phyloP scores from a whole-genome alignment of 2,797 vertebrate genomes.

The Anguilla megastoma region DNA sequence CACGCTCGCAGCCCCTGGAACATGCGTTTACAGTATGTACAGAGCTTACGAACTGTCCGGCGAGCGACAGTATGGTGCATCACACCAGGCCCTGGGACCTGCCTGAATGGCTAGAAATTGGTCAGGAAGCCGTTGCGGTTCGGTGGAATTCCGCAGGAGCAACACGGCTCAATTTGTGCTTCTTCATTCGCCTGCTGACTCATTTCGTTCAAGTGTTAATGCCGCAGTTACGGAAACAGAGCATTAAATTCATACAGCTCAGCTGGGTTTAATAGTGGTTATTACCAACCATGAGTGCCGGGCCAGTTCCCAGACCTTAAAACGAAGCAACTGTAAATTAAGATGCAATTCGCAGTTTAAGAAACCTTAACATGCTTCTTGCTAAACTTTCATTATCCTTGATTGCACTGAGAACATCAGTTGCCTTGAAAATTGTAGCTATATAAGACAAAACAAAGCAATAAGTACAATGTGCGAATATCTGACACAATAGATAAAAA shows the following conservation, averaged over 20 bases:
- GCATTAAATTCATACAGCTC: background rate
- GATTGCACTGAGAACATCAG: slow-evolving; percentile 27
- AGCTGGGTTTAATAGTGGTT: background rate
- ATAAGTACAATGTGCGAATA: slow-evolving; percentile 23
- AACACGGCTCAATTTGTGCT: background rate
- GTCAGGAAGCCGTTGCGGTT: background rate
- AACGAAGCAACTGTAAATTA: background rate
- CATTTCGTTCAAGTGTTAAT: background rate
- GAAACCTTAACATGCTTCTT: slow-evolving; percentile 47
- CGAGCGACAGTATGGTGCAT: background rate
- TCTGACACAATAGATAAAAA: slow-evolving; percentile 45
- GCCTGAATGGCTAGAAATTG: background rate
- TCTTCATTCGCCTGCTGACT: background rate
- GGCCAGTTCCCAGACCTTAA: background rate
- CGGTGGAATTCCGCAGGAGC: background rate
- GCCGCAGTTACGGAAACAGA: background rate
- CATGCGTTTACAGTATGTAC: background rate
- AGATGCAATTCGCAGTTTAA: slow-evolving; percentile 46
- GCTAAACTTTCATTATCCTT: slow-evolving; percentile 49
- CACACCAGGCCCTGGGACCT: background rate
- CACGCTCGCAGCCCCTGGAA: background rate
- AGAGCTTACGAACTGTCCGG: background rate
- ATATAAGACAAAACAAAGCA: slow-evolving; percentile 47
- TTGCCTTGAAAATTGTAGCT: slow-evolving; percentile 37
- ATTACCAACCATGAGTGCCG: slow-evolving; percentile 11